Base-by-base conservation (phyloP, 2,888 invertebrate genomes). In the Standfussiana lucernea region DNA sequence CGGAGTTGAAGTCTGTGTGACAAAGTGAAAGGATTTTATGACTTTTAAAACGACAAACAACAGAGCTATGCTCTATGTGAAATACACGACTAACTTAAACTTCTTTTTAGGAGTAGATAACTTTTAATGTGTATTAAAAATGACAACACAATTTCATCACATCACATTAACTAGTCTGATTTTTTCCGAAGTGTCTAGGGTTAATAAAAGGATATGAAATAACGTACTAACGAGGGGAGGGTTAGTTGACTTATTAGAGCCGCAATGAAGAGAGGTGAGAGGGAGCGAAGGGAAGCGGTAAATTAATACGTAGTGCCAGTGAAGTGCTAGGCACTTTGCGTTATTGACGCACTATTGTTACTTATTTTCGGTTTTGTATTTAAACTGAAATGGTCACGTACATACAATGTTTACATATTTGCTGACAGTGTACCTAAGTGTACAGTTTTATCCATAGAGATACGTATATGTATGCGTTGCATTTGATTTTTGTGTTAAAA, bases 241-340 rank as follows among this genome's bases (percentile, higher is more conserved):
- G 15, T 18, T 56, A 65, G 68, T 68, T 45, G 50, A 59, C 37
- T 72, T 80, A 81, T 61, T 77, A 69, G 18, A 65, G 68, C 42
- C 45, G 42, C 32, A 59, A 81, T 53, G 68, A 65, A 71, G 56
- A 32, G 24, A 53, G 35, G 1, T 59, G 21, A 53, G 37, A 50
- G n/a, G 28, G 32, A 47, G 24, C 18, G 45, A 50, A 50, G 42
- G 64, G 67, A 64, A 65, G 37, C 40, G 18, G 40, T 62, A 47
- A 45, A 80, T 76, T 77, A 77, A 72, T 42, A 28, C 18, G 56
- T 59, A 45, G 32, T 59, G 13, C 77, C 24, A 18, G 28, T 47
- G 47, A 75, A 28, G 24, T 62, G 11, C 7, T 35, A n/a, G 28
- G 40, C 13, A 40, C 11, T 59, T 56, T 5, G 32, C 40, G 7